phyloP scores from a whole-genome alignment of 2,888 invertebrate species.

The Falcaria lacertinaria region DNA sequence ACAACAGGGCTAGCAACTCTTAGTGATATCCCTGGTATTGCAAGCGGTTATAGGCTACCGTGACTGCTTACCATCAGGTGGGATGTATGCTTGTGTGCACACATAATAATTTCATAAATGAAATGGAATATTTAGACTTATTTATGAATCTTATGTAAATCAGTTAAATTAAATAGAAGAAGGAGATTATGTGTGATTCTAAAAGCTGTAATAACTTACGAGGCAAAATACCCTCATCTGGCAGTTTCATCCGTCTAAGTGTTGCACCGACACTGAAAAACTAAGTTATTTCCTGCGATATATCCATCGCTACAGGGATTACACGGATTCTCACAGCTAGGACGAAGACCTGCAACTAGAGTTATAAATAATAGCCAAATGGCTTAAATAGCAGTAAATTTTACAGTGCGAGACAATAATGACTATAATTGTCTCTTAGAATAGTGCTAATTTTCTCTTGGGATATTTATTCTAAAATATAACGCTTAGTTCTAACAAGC shows the following conservation, averaged over 20 bases:
- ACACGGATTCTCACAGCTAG: not conserved
- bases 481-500: not conserved
- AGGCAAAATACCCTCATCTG: not conserved
- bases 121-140: too few species aligned
- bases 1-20: too few species aligned
- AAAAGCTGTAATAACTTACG: too few species aligned
- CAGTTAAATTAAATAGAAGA: too few species aligned
- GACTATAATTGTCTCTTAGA: not conserved
- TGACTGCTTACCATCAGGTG: too few species aligned
- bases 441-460: not conserved
- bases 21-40: too few species aligned
- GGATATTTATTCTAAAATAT: not conserved
- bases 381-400: conserved; percentile 1
- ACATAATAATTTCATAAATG: too few species aligned
- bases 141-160: too few species aligned
- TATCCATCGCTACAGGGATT: not conserved
- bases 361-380: not conserved
- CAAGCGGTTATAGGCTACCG: too few species aligned
- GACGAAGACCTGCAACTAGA: not conserved
- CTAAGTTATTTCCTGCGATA: not conserved
- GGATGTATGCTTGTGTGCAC: too few species aligned
- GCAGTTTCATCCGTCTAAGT: not conserved
- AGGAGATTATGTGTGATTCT: too few species aligned
- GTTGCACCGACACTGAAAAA: not conserved
- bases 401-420: not conserved